These are phyloP conservation scores for Rhabdornis inornatus DNA, from an alignment of 2,113 vertebrate species.

Conservation along the genomic window DNA sequence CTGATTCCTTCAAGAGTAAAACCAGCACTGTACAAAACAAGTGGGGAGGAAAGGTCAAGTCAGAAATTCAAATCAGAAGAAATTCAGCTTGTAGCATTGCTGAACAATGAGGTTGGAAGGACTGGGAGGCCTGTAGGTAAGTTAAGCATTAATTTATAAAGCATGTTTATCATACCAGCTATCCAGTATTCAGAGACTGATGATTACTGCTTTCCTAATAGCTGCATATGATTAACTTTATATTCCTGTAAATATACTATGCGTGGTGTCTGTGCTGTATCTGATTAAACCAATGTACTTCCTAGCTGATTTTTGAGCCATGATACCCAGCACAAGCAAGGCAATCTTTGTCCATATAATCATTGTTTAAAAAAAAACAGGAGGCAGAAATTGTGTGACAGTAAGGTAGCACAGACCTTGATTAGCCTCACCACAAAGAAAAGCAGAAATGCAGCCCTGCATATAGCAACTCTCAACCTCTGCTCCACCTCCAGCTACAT, in stretches of 20 bases:
- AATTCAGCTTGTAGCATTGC: neutral
- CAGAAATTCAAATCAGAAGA: neutral
- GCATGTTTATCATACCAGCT: neutral
- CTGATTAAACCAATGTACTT: neutral
- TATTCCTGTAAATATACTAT: neutral
- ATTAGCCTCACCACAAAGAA: neutral
- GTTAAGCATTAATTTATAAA: constrained; percentile 19
- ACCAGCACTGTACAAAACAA: neutral
- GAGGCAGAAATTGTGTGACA: neutral
- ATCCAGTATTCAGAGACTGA: neutral
- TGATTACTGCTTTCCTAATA: constrained; percentile 4
- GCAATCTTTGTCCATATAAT: neutral
- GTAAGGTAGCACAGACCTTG: neutral
- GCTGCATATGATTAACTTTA: neutral
- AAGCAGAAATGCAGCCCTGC: neutral
- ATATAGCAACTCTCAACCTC: neutral
- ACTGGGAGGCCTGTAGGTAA: neutral
- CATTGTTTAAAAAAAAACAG: neutral
- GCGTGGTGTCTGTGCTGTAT: neutral
- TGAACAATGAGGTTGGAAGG: neutral
- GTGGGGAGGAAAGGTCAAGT: neutral
- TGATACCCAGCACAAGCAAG: neutral
- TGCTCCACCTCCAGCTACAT: neutral
- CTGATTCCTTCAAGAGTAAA: neutral
- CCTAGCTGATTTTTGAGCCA: neutral